phyloP scores from a whole-genome alignment of 2,797 vertebrate genomes.

The Hafferia zeledoni region DNA sequence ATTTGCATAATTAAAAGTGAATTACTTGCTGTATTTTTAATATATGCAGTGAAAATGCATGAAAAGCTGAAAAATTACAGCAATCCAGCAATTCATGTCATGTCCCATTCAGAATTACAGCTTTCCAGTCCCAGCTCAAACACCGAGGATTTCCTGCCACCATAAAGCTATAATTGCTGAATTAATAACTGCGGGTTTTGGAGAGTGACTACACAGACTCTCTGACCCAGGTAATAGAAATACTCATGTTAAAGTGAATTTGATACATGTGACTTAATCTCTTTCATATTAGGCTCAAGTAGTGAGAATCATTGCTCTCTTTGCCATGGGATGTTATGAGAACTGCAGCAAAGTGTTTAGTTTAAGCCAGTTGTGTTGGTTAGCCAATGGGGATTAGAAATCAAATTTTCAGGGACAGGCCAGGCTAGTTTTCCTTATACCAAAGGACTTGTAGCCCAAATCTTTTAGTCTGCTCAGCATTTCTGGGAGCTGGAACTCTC shows the following conservation, averaged over 20 bases:
- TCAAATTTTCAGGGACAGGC: not conserved
- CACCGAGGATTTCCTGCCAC: not conserved
- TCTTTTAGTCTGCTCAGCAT: not conserved
- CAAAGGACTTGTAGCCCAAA: not conserved
- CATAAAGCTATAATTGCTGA: conserved; percentile 56
- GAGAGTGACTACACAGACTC: conserved; percentile 22
- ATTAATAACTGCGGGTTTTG: conserved; percentile 42
- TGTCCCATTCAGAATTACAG: conserved; percentile 66
- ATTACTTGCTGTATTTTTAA: conserved; percentile 52
- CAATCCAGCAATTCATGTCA: conserved; percentile 61
- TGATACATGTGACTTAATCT: conserved; percentile 35
- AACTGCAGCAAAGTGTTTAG: not conserved
- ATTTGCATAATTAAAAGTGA: conserved; percentile 67
- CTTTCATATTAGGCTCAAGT: not conserved
- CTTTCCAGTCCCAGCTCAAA: conserved; percentile 44
- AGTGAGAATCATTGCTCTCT: not conserved
- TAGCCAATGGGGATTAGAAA: not conserved
- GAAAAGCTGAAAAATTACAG: conserved; percentile 60
- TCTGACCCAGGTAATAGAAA: conserved; percentile 54
- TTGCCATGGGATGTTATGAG: not conserved
- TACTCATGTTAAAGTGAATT: conserved; percentile 34
- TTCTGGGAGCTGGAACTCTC: not conserved
- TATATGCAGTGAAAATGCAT: conserved; percentile 24
- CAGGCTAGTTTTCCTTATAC: not conserved
- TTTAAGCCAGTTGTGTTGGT: not conserved